Percentiles rank a stretch among this genome's conserved stretches.
phyloP scores from a whole-genome alignment of 2,797 vertebrate species.

The Liparis tanakae region DNA sequence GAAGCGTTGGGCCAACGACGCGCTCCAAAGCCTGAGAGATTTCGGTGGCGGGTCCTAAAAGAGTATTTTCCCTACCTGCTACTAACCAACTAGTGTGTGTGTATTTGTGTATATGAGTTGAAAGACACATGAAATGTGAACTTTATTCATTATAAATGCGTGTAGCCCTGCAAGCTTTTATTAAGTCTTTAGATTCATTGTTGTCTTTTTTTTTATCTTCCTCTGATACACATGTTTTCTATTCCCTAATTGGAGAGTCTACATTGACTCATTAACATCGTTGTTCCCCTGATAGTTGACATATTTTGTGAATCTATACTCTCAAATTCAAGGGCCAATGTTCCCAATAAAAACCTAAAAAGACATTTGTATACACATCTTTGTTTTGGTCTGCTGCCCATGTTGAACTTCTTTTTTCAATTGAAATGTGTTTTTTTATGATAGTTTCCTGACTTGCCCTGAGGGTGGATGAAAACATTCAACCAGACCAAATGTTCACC shows the following conservation, averaged over 20 bases:
- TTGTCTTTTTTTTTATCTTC: background rate
- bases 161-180: conserved; percentile 38
- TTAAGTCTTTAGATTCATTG: conserved; percentile 19
- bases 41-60: conserved; percentile 61
- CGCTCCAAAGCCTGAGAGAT: conserved; percentile 71
- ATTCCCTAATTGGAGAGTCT: conserved; percentile 46
- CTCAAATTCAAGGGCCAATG: conserved; percentile 20
- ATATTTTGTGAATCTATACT: conserved; percentile 35
- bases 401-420: conserved; percentile 29
- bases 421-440: conserved; percentile 45
- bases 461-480: conserved; percentile 45
- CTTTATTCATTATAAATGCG: conserved; percentile 16
- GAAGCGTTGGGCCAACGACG: conserved; percentile 67
- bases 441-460: conserved; percentile 41
- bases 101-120: conserved; percentile 1
- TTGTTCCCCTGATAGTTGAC: conserved; percentile 34
- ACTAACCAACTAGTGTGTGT: conserved; percentile 32
- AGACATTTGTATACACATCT: conserved; percentile 28
- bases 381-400: conserved; percentile 48
- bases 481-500: conserved; percentile 44
- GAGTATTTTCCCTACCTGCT: conserved; percentile 59
- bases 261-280: conserved; percentile 43
- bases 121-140: background rate
- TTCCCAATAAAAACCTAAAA: conserved; percentile 42
- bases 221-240: conserved; percentile 47